phyloP scores from a whole-genome alignment of 92 coral and sea anemone genomes.

The Porites evermanni region DNA sequence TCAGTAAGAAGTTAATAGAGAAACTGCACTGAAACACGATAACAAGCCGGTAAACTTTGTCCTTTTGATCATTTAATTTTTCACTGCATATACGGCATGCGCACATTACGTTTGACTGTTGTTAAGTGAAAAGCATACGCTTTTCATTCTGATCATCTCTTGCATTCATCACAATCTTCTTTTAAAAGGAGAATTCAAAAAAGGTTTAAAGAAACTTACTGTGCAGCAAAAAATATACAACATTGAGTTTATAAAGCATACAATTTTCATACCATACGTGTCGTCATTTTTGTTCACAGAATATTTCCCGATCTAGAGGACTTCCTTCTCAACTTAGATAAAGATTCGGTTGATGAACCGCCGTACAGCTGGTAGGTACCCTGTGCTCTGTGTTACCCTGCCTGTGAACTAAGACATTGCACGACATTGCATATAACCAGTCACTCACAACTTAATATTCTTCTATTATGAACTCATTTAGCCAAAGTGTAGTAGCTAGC shows the following conservation, averaged over 20 bases:
- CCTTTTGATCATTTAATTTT: too few species aligned
- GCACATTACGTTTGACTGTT: too few species aligned
- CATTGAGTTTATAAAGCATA: background rate
- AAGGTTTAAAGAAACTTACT: too few species aligned
- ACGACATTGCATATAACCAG: conserved; percentile 1
- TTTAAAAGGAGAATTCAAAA: background rate
- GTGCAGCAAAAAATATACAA: too few species aligned
- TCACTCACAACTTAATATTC: background rate
- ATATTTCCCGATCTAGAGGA: conserved; percentile 68
- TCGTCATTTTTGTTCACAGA: conserved; percentile 34
- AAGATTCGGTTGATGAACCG: conserved; percentile 54
- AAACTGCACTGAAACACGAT: too few species aligned
- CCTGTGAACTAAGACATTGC: background rate
- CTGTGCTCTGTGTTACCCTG: background rate
- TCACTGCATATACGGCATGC: too few species aligned
- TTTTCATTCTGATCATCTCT: background rate
- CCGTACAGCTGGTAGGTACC: conserved; percentile 73
- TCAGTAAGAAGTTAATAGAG: too few species aligned
- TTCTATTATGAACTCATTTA: background rate
- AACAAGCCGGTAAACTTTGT: too few species aligned
- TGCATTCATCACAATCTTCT: background rate
- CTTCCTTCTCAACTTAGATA: conserved; percentile 76
- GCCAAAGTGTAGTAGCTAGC: background rate
- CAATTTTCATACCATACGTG: conserved; percentile 13
- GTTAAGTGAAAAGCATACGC: background rate